Base-by-base conservation (phyloP, 2,113 vertebrate species). In the Noturus placidus region DNA sequence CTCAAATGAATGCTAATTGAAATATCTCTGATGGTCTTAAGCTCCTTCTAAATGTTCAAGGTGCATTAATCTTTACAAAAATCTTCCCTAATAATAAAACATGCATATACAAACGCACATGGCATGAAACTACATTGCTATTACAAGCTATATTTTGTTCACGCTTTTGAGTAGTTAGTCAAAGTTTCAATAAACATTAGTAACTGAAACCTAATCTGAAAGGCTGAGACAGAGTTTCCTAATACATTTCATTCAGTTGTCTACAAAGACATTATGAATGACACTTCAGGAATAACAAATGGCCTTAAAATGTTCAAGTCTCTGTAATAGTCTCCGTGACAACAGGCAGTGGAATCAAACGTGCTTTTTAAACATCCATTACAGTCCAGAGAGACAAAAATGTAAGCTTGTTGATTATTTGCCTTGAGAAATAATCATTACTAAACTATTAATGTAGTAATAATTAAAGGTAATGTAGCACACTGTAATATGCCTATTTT, bases 361-460 rank as follows among this genome's bases (percentile, higher is more conserved):
- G 57, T n/a, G 35, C 9, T 20, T 54, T 30, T 33, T 57, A 11
- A n/a, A n/a, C 25, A 52, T 13, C n/a, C 1, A n/a, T 52, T 77
- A 78, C 52, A 33, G 52, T 25, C 9, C 6, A 20, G 54, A 59
- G 33, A 61, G 20, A n/a, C 77, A 56, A 20, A 20, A 56, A 78
- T n/a, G 22, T 0, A 65, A 72, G 42, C 20, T n/a, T 54, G 67
- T 22, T 46, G 67, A 79, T 90, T 65, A 83, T 88, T 33, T 83
- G 22, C 2, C 54, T 35, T 38, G 1, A 52, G 20, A 69, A 69
- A 30, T 22, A 56, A 42, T 25, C 77, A 70, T 74, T 15, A 50
- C 27, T 61, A 52, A 59, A 25, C 25, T 4, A 61, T 42, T 54
- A 35, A 81, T 25, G 30, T 78, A 27, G 2, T 33, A 42, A 59